phyloP scores from a whole-genome alignment of 2,888 invertebrate genomes.

The Ophraella communa region DNA sequence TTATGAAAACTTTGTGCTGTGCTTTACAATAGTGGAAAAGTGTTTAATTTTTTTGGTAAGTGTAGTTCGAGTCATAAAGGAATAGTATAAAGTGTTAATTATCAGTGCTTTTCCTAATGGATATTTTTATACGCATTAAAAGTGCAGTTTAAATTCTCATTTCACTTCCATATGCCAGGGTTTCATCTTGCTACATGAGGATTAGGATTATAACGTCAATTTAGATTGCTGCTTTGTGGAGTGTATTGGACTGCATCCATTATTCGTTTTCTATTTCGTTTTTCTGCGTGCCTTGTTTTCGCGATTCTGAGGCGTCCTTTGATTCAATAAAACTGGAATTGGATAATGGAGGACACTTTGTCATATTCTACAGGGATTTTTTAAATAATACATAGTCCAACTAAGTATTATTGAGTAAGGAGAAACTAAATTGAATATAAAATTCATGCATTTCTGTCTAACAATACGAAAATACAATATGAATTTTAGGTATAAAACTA shows the following conservation, averaged over 20 bases:
- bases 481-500: too few relatives aligned
- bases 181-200: conserved; percentile 27
- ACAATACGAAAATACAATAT: too few relatives aligned
- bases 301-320: not conserved
- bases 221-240: conserved; percentile 13
- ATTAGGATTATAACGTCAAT: conserved; percentile 13
- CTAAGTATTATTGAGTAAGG: not conserved
- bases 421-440: not conserved
- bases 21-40: conserved; percentile 18
- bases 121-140: conserved; percentile 30
- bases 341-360: not conserved
- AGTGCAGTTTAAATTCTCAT: conserved; percentile 35
- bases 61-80: conserved; percentile 25
- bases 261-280: conserved; percentile 5
- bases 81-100: conserved; percentile 27
- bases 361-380: not conserved
- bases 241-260: conserved; percentile 14
- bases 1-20: conserved; percentile 30
- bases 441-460: too few relatives aligned
- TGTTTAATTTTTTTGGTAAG: conserved; percentile 32
- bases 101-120: conserved; percentile 27
- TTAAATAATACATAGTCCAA: not conserved
- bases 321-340: not conserved
- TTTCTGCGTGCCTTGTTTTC: not conserved
- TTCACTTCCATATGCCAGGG: conserved; percentile 33